Evolutionary conservation across 64 coral and sea anemone genomes (phyloP), one percentile per base, ranked within the genome.

Genomic region (Stichodactyla helianthus): DNA sequence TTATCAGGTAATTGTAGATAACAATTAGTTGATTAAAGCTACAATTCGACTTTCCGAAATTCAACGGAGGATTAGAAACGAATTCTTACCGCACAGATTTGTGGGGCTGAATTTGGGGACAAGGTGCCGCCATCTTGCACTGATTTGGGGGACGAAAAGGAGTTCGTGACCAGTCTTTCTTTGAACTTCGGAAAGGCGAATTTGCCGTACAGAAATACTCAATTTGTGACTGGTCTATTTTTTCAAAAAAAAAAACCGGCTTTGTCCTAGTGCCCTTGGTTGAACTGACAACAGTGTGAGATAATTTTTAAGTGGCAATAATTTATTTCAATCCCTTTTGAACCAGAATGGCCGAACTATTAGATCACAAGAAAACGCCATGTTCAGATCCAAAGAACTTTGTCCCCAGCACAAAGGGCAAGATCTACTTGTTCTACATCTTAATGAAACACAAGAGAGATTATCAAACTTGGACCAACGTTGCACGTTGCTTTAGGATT

Each of bases 401-500:
- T 35, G 62, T 97, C 77, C 95, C 95, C 0, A 86, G 91, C 25
- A 93, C 89, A 6, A 68, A 90, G 50, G 63, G 54, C 60, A 93
- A 93, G 58, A 85, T 86, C 25, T 97, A 88, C 84, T 60, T 93
- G 10, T 97, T 97, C 79, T 97, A 93, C 28, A 97, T 97, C 19
- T 80, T 50, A 53, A 93, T 88, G 92, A 68, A 90, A 5, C 52
- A 54, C 22, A 20, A 51, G 18, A 44, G n/a, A 28, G 89, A 97
- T 63, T 93, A 59, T 59, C 68, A 88, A 18, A 97, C 94, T 4
- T 97, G 94, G 94, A 91, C 79, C 11, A 90, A 93, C 59, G 61
- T 97, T 3, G 91, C 91, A 6, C 82, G 79, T 17, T 97, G 94
- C 81, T 87, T 97, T 7, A 79, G 80, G 14, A 86, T 93, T 70